These are phyloP conservation scores for Limenitis arthemis DNA, from an alignment of 2,888 invertebrate genomes.

Conservation along the genomic window DNA sequence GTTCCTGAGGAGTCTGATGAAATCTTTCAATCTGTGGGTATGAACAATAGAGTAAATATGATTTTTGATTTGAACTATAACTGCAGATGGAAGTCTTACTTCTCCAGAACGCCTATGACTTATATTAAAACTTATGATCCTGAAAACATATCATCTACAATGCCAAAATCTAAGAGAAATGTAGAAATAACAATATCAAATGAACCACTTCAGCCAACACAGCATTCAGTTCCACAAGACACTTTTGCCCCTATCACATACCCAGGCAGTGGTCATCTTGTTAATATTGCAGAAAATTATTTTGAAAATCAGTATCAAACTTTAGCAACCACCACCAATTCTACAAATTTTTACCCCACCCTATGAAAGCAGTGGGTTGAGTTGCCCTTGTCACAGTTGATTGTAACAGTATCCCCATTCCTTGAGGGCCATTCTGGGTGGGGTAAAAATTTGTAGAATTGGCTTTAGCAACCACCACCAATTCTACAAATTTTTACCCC, in stretches of 20 bases:
- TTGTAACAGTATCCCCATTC: conserved; percentile 61
- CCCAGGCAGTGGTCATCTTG: conserved; percentile 61
- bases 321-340: conserved; percentile 41
- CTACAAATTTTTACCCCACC: conserved; percentile 61
- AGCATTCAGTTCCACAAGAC: conserved; percentile 42
- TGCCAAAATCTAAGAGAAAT: conserved; percentile 62
- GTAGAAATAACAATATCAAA: conserved; percentile 40
- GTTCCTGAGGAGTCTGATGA: conserved; percentile 67
- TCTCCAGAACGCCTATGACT: conserved; percentile 66
- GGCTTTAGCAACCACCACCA: conserved; percentile 43
- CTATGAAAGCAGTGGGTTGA: conserved; percentile 58
- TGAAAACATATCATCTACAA: conserved; percentile 61
- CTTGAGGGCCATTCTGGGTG: conserved; percentile 52
- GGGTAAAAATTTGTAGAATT: too few species aligned
- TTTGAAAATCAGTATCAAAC: conserved; percentile 66
- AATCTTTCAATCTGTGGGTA: conserved; percentile 65
- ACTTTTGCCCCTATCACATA: conserved; percentile 51
- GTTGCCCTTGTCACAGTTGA: conserved; percentile 47
- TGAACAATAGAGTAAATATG: conserved; percentile 69
- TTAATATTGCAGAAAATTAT: conserved; percentile 66
- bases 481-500: conserved; percentile 57
- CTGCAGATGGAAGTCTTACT: conserved; percentile 60
- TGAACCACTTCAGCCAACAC: conserved; percentile 33
- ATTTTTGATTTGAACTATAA: conserved; percentile 67
- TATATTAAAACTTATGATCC: conserved; percentile 69